Percentiles rank a stretch among this genome's conserved stretches.
Conservation (phyloP, 2,113 vertebrate genomes). For the Sardina pilchardus region DNA sequence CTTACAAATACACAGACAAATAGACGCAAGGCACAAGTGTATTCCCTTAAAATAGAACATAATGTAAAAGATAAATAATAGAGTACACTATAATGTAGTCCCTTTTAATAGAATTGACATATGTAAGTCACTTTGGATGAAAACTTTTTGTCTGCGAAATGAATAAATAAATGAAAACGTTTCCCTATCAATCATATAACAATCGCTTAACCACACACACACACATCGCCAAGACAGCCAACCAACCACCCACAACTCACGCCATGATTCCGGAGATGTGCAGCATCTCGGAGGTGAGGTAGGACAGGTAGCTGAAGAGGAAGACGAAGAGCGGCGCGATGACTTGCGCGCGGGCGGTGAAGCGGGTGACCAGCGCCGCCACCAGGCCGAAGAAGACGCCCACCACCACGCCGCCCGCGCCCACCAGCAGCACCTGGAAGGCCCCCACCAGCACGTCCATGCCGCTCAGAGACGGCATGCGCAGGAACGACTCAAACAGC, state of each 20-base stretch:
- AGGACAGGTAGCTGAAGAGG: slow-evolving; percentile 98
- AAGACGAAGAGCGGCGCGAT: slow-evolving; percentile 98
- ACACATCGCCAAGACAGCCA: neutral
- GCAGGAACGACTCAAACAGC: slow-evolving; percentile 85
- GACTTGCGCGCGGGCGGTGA: slow-evolving; percentile 92
- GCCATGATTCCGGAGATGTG: slow-evolving; percentile 98
- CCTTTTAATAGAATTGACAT: no score
- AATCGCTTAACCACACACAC: no score
- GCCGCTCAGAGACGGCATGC: slow-evolving; percentile 66
- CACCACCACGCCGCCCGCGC: slow-evolving; percentile 84
- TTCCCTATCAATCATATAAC: no score
- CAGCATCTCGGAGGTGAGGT: slow-evolving; percentile 92
- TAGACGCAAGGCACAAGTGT: neutral
- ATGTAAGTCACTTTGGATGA: no score
- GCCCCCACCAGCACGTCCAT: slow-evolving; percentile 77
- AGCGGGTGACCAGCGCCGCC: slow-evolving; percentile 90
- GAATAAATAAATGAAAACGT: no score
- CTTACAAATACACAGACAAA: neutral
- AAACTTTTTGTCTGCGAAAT: no score
- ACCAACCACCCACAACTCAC: slow-evolving; percentile 74
- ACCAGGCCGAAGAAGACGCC: slow-evolving; percentile 87
- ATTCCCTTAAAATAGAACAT: no score
- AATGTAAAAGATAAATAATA: no score
- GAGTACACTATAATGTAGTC: no score
- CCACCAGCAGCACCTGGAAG: slow-evolving; percentile 89